A percentile compares a stretch with the other conserved stretches of the same genome.
phyloP scores from a whole-genome alignment of 2,888 invertebrate genomes.

The Drosophila maculinotata region DNA sequence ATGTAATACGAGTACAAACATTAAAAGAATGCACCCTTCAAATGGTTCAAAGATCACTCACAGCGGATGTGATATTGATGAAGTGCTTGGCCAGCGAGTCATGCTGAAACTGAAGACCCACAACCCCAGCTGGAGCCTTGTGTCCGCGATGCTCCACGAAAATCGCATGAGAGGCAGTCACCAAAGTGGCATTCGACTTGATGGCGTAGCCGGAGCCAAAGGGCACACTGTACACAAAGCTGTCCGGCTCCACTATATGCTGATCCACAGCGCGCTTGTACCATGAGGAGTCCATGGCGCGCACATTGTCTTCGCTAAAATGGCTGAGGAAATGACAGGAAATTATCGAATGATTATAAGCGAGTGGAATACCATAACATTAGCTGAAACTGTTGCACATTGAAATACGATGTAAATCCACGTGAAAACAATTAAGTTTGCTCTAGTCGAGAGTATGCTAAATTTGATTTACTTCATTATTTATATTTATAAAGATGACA shows the following conservation, averaged over 20 bases:
- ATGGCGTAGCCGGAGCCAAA: constrained; percentile 85
- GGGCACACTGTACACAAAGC: constrained; percentile 93
- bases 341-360: not conserved
- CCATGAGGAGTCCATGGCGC: constrained; percentile 95
- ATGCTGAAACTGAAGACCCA: constrained; percentile 95
- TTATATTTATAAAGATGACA: too few relatives aligned
- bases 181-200: constrained; percentile 87
- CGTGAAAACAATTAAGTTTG: too few relatives aligned
- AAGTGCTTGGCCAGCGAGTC: constrained; percentile 93
- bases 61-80: constrained; percentile 94
- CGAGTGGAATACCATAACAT: not conserved
- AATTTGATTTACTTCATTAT: too few relatives aligned
- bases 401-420: too few relatives aligned
- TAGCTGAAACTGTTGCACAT: too few relatives aligned
- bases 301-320: constrained; percentile 92
- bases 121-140: constrained; percentile 95
- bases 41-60: constrained; percentile 83
- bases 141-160: constrained; percentile 94
- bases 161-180: constrained; percentile 96
- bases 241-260: constrained; percentile 93
- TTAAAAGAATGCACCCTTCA: not conserved
- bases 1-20: not conserved
- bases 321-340: constrained; percentile 86
- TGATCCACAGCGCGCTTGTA: constrained; percentile 96
- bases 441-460: too few relatives aligned